phyloP scores from a whole-genome alignment of 1,140 invertebrate genomes.

The Episyrphus balteatus region DNA sequence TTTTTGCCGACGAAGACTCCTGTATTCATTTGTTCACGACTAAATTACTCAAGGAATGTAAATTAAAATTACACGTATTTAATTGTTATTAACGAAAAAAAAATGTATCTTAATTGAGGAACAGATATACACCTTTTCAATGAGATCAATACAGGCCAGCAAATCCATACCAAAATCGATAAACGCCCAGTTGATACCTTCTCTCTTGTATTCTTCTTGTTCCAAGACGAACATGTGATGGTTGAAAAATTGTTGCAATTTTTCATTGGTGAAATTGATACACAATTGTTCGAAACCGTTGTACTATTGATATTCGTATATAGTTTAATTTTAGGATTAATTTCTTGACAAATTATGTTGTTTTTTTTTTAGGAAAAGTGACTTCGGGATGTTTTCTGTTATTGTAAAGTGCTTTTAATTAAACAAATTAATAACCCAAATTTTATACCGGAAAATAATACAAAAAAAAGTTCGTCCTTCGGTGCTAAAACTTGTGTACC shows the following conservation, averaged over 20 bases:
- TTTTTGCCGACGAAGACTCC: too few relatives aligned
- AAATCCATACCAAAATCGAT: slow-evolving; percentile 98
- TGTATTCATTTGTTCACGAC: too few relatives aligned
- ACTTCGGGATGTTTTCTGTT: too few relatives aligned
- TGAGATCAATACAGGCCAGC: slow-evolving; percentile 90
- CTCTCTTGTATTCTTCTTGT: slow-evolving; percentile 92
- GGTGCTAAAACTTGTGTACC: too few relatives aligned
- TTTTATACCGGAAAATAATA: too few relatives aligned
- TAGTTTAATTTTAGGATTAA: not conserved
- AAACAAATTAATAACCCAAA: too few relatives aligned
- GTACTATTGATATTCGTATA: slow-evolving; percentile 47
- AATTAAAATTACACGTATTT: not conserved
- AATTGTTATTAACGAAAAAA: not conserved
- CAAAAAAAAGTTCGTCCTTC: too few relatives aligned
- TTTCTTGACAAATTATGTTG: too few relatives aligned
- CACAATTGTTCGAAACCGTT: slow-evolving; percentile 98
- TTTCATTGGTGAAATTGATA: slow-evolving; percentile 98
- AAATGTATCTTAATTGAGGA: not conserved
- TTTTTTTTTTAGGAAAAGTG: too few relatives aligned
- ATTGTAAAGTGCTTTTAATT: too few relatives aligned
- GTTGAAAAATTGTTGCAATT: slow-evolving; percentile 96
- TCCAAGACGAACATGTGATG: slow-evolving; percentile 97
- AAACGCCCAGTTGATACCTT: slow-evolving; percentile 89
- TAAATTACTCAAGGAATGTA: not conserved
- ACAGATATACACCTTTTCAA: slow-evolving; percentile 75